A percentile compares a stretch with the other conserved stretches of the same genome.
Conservation (phyloP, 92 coral and sea anemone genomes). For the Muricea muricata region DNA sequence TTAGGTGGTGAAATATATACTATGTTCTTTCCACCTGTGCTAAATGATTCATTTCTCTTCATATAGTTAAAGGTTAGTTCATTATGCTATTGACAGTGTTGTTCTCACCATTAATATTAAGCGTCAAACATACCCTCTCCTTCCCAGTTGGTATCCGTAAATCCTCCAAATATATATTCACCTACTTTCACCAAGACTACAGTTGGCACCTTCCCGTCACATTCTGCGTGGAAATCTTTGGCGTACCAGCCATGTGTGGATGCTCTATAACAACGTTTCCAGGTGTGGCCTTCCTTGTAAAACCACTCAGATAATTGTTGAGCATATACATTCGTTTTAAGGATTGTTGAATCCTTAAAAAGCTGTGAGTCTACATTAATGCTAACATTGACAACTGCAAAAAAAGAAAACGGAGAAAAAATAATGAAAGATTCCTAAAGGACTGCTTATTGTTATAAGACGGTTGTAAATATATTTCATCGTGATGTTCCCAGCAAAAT, state of each 20-base stretch:
- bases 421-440: neutral
- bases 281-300: neutral
- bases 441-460: too few species aligned
- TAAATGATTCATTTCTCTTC: too few species aligned
- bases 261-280: conserved; percentile 17
- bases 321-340: conserved; percentile 5
- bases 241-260: conserved; percentile 17
- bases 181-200: conserved; percentile 16
- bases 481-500: too few species aligned
- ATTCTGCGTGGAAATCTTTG: neutral
- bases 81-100: too few species aligned
- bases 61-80: too few species aligned
- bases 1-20: too few species aligned
- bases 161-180: conserved; percentile 26
- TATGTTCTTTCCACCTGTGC: too few species aligned
- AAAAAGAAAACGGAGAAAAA: neutral
- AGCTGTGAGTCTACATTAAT: too few species aligned
- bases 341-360: neutral
- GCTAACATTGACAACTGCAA: neutral
- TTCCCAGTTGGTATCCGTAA: conserved; percentile 17
- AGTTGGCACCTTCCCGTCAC: neutral
- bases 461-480: too few species aligned
- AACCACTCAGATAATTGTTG: neutral
- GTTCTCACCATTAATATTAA: too few species aligned
- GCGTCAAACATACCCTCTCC: too few species aligned